These are phyloP conservation scores for Macropus fuliginosus DNA, from an alignment of 2,797 vertebrate genomes.

Conservation along the genomic window DNA sequence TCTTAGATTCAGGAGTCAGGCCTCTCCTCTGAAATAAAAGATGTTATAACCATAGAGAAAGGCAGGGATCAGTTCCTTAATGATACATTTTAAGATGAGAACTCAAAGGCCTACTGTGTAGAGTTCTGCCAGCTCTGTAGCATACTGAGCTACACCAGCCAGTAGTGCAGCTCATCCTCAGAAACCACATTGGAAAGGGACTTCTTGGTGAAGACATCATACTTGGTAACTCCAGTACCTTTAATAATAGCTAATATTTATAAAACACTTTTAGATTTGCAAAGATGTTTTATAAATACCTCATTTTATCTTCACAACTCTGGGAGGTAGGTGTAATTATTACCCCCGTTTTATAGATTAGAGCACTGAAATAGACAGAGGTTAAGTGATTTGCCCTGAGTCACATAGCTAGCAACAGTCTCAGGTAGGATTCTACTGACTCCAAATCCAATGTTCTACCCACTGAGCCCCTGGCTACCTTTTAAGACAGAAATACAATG, in stretches of 20 bases:
- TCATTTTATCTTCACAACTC: neutral
- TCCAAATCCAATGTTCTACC: neutral
- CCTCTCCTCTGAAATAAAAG: constrained; percentile 81
- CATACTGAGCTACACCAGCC: constrained; percentile 36
- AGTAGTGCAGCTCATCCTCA: neutral
- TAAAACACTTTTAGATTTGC: neutral
- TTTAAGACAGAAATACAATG: neutral
- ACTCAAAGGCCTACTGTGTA: constrained; percentile 42
- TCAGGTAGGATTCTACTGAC: neutral
- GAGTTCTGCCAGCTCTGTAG: constrained; percentile 49
- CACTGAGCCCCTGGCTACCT: neutral
- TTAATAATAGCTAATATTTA: neutral
- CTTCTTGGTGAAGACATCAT: neutral
- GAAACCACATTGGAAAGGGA: neutral
- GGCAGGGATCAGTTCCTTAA: constrained; percentile 70
- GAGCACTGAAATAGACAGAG: neutral
- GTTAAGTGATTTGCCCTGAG: neutral
- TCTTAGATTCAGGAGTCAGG: constrained; percentile 79
- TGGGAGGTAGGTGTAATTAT: neutral
- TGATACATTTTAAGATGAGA: constrained; percentile 75
- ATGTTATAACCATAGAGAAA: constrained; percentile 80
- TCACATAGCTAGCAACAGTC: neutral
- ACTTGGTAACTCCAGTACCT: neutral
- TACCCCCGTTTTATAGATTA: neutral
- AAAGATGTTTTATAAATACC: neutral